Base-by-base conservation (phyloP, 64 coral and sea anemone species). In the Montipora sp. region DNA sequence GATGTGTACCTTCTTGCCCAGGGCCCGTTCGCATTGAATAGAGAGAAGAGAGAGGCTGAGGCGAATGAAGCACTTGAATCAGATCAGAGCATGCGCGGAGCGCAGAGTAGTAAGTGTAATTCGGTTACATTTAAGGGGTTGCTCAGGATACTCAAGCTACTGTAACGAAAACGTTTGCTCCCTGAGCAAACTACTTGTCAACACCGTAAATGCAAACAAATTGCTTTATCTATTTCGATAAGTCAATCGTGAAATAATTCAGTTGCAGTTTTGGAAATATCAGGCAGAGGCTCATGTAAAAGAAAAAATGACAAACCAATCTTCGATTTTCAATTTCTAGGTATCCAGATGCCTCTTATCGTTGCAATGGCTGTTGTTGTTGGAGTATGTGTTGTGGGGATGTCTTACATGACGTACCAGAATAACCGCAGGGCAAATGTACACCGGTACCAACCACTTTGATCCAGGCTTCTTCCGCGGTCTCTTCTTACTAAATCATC, bases 1-100 rank as follows among this genome's bases (percentile, higher is more conserved):
- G n/a, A 85, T 18, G 66, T n/a, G 1, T 85, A 85, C 71, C 44
- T 66, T 85, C 45, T 85, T 7, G 82, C 82, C 18, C 82, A 85
- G 45, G 82, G 82, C 47, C 82, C 82, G 4, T 18, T 85, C 46
- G 19, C 82, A 11, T 63, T 71, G 45, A 51, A 85, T n/a, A 61
- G 82, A n/a, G 46, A 50, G 15, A 71, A 85, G 66, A 85, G 63
- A 20, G 82, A 73, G 19, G 65, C 46, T 7, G 8, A 71, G 47
- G 61, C 65, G 8, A 63, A 85, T 49, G 82, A 85, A 21, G 46
- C 82, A 9, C 10, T 66, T 16, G 59, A 44, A 22, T 63, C 59
- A 9, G 82, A 85, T 85, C 61, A 85, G 65, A 72, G 65, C 65
- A 22, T 22, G 63, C 82, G 45, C 18, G 65, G 11, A 3, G 18